Percentiles rank a stretch among this genome's conserved stretches.
Evolutionary conservation across 2,113 vertebrate species (phyloP).

Genomic region (Melanotaenia duboulayi): DNA sequence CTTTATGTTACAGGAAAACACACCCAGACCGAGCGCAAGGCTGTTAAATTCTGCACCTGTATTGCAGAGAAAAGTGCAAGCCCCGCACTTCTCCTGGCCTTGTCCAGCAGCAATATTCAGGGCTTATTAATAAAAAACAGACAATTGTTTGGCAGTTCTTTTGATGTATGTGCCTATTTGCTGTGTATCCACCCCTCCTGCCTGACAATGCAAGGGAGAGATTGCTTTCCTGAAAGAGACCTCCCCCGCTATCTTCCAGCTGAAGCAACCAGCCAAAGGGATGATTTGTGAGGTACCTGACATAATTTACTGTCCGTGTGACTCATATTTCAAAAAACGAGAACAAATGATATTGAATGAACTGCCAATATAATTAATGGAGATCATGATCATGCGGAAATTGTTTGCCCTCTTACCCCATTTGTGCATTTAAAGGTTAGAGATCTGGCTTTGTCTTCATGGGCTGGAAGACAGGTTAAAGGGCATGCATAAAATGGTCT

Average conservation of each 20-base stretch:
- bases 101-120: constrained; percentile 78
- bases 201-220: constrained; percentile 73
- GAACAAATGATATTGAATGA: constrained; percentile 71
- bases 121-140: constrained; percentile 81
- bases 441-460: constrained; percentile 12
- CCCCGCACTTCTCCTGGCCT: constrained; percentile 76
- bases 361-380: constrained; percentile 73
- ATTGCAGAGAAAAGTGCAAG: constrained; percentile 74
- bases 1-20: constrained; percentile 60
- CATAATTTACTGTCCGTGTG: constrained; percentile 65
- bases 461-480: constrained; percentile 7
- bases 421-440: constrained; percentile 39
- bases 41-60: constrained; percentile 81
- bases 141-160: constrained; percentile 81
- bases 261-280: constrained; percentile 55
- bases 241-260: constrained; percentile 61
- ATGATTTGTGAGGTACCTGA: constrained; percentile 76
- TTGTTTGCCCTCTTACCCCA: constrained; percentile 43
- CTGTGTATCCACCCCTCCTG: constrained; percentile 25
- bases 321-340: constrained; percentile 74
- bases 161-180: constrained; percentile 79
- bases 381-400: constrained; percentile 60
- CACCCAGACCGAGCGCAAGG: constrained; percentile 26
- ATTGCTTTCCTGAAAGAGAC: constrained; percentile 70
- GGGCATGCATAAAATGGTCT: not conserved